These are phyloP conservation scores for Amphimedon queenslandica DNA, from an alignment of 37 sponge, comb jelly and placozoan species.

Conservation along the genomic window DNA sequence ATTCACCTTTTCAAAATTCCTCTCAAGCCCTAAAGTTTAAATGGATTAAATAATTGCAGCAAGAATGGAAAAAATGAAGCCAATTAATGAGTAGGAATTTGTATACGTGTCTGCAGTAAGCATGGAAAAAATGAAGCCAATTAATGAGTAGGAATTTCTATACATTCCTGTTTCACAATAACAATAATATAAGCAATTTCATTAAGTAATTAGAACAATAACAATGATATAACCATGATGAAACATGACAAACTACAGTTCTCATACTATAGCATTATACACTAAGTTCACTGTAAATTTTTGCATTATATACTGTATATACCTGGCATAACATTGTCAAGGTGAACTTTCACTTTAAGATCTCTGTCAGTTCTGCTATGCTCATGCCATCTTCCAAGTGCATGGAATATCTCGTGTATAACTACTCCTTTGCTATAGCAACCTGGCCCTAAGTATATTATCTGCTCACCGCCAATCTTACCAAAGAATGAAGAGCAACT, in stretches of 20 bases:
- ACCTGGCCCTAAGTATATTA: slow-evolving; percentile 73
- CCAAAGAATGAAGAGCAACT: slow-evolving; percentile 77
- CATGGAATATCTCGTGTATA: slow-evolving; percentile 76
- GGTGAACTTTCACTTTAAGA: slow-evolving; percentile 33
- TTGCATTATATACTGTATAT: no score
- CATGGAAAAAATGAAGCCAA: no score
- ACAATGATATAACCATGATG: no score
- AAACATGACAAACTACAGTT: background rate
- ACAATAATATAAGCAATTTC: no score
- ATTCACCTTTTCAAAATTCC: slow-evolving; percentile 47
- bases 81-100: background rate
- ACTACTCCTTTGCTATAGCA: slow-evolving; percentile 70
- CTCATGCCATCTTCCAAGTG: slow-evolving; percentile 79
- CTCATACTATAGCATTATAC: no score
- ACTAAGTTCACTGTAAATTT: no score
- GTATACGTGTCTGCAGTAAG: background rate
- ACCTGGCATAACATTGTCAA: slow-evolving; percentile 49
- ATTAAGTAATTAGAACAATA: no score
- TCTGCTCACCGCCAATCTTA: slow-evolving; percentile 46
- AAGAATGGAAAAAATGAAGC: background rate
- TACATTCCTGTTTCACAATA: no score
- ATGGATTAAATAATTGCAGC: background rate
- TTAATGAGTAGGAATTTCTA: no score
- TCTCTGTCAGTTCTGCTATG: slow-evolving; percentile 88
- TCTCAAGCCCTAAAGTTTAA: slow-evolving; percentile 33